Evolutionary conservation across 2,888 invertebrate species (phyloP).

Genomic region (Amiota mariae): DNA sequence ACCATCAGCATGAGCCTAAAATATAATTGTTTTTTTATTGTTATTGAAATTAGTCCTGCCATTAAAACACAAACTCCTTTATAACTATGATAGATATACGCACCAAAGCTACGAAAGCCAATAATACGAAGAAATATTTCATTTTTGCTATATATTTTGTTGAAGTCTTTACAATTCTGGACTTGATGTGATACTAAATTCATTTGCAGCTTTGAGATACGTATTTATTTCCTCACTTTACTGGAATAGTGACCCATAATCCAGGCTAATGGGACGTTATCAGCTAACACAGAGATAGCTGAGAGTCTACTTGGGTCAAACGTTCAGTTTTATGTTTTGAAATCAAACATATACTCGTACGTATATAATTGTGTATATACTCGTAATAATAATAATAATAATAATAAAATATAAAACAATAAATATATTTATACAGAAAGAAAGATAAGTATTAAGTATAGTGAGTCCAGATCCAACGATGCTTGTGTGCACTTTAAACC

Average conservation of each 20-base stretch:
- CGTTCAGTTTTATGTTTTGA: constrained; percentile 40
- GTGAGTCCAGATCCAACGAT: neutral
- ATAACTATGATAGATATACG: constrained; percentile 35
- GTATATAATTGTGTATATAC: no score
- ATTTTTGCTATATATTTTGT: constrained; percentile 24
- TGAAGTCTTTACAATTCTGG: constrained; percentile 36
- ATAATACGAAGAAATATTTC: constrained; percentile 49
- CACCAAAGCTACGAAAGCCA: constrained; percentile 54
- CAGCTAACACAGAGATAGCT: constrained; percentile 24
- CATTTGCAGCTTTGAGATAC: neutral
- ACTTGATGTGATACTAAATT: constrained; percentile 44
- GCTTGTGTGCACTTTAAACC: neutral
- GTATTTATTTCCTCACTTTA: constrained; percentile 30
- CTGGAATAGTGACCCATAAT: neutral
- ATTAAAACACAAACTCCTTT: constrained; percentile 1
- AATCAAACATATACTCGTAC: no score
- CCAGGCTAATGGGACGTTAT: neutral
- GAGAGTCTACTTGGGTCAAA: constrained; percentile 44
- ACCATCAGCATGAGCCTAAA: constrained; percentile 55
- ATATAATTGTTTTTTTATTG: neutral
- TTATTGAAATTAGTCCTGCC: neutral
- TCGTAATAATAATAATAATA: no score
- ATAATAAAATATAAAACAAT: no score
- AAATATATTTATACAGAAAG: neutral
- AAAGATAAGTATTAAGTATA: neutral